Evolutionary conservation across 2,113 vertebrate genomes (phyloP), one percentile per base, ranked within the genome.

Genomic region (Proterorhinus semilunaris): DNA sequence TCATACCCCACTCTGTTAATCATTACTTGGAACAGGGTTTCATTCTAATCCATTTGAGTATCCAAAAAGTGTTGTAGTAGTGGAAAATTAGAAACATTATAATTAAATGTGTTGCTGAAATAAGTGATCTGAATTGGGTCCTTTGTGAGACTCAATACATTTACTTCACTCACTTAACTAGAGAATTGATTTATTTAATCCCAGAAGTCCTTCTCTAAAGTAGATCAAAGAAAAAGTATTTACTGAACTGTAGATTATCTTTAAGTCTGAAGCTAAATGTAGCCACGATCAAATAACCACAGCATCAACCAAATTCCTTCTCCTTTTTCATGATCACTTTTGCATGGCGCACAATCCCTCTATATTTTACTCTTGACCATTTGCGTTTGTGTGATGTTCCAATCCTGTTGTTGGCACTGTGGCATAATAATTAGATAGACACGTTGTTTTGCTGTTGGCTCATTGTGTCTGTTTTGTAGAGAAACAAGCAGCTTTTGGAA

Each of bases 371-470:
- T 15, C 10, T 21, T 58, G 55, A 58, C 55, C 21, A 8, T 58
- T 58, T 58, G 55, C 55, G 2, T 42, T 21, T 13, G 55, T 58
- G 55, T 58, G 55, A 58, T 58, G 55, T 42, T 42, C 58, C 58
- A 61, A 61, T 12, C 36, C 58, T 61, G 55, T 1, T 42, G 55
- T 42, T 58, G 55, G 55, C 55, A 42, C 55, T 42, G 55, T 13
- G 11, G 55, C 55, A 58, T 58, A 15, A 61, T 61, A 43, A 61
- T 61, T 61, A 44, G 58, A 8, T n/a, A 13, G 58, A 61, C 58
- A 44, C 58, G 15, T 42, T 61, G 15, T 61, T 61, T n/a, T 61
- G 58, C 58, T 61, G 42, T 45, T 61, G 36, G 15, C 55, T 58
- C 27, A 58, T 58, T 58, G 55, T 58, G 55, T 58, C 7, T 47